These are phyloP conservation scores for Pyrgilauda ruficollis DNA, from an alignment of 2,113 vertebrate genomes.

Conservation along the genomic window DNA sequence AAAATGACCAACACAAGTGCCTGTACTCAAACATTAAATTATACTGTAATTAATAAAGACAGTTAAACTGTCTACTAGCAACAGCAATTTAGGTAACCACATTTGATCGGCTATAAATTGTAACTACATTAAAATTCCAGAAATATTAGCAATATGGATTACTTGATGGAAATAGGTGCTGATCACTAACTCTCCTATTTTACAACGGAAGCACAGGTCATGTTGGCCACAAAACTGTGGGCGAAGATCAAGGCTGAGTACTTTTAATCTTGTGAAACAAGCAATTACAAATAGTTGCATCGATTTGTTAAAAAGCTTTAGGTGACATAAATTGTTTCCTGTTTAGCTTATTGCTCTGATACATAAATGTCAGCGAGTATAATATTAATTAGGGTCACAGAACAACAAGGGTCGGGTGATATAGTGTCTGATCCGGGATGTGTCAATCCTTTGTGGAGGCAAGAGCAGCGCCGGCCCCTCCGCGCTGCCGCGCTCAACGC, in stretches of 20 bases:
- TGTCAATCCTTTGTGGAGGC: slow-evolving; percentile 71
- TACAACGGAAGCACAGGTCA: slow-evolving; percentile 85
- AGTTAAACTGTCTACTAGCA: slow-evolving; percentile 97
- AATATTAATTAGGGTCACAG: slow-evolving; percentile 90
- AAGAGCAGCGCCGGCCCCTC: not conserved
- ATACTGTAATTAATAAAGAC: slow-evolving; percentile 98
- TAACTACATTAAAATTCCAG: slow-evolving; percentile 94
- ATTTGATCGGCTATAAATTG: slow-evolving; percentile 99
- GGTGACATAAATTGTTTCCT: slow-evolving; percentile 99
- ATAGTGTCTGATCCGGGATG: slow-evolving; percentile 72
- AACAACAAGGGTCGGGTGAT: slow-evolving; percentile 86
- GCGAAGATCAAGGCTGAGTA: slow-evolving; percentile 92
- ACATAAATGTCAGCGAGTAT: slow-evolving; percentile 90
- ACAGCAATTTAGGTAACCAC: slow-evolving; percentile 99
- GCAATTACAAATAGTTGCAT: slow-evolving; percentile 99
- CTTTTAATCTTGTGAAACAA: slow-evolving; percentile 99
- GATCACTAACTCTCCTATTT: slow-evolving; percentile 80
- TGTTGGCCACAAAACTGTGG: slow-evolving; percentile 90
- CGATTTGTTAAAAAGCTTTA: slow-evolving; percentile 99
- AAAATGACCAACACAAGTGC: slow-evolving; percentile 84
- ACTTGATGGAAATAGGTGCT: slow-evolving; percentile 90
- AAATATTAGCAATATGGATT: slow-evolving; percentile 97
- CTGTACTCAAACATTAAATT: slow-evolving; percentile 91
- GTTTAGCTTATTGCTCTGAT: slow-evolving; percentile 92
- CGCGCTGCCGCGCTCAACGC: not conserved